Evolutionary conservation across 2,113 vertebrate genomes (phyloP), one percentile per base, ranked within the genome.

Genomic region (Cephalopholis sonnerati): DNA sequence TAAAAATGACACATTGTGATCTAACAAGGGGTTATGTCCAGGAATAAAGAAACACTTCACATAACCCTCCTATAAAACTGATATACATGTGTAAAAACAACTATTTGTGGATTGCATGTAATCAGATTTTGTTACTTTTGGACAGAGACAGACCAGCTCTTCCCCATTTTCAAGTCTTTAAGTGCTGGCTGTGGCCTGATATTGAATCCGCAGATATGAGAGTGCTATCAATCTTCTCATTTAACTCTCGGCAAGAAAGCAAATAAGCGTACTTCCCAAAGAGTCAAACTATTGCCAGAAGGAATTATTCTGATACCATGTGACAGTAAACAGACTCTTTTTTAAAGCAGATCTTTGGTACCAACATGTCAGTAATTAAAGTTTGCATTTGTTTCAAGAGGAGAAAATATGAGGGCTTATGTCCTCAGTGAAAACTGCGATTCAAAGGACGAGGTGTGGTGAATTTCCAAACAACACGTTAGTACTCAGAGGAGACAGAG

Each of bases 381-480:
- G 67, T 77, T 64, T 77, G 32, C 16, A 59, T 82, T 72, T 50
- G 64, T 17, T 78, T 67, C 3, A 73, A 74, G 55, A 24, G 20
- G 27, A 76, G 29, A 48, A 77, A 72, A 68, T 15, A 70, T 66
- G 2, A 54, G 11, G 4, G 18, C 27, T 76, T 65, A 0, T 24
- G 5, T 58, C 16, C 24, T 41, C 22, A 32, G 27, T 69, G 51
- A 85, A 79, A 75, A 76, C 9, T 11, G 10, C 36, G 32, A 50
- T n/a, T 61, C 25, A 63, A 12, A 70, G 11, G 58, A 70, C 32
- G 25, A 39, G 57, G 32, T 27, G 15, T 36, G 8, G 29, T 54
- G 75, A 84, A 69, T 85, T 79, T 82, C 77, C 29, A 62, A 81
- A 83, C 46, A 81, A 76, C 65, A 62, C 11, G 7, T 74, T 58